Base-by-base conservation (phyloP, 1,140 invertebrate species). In the Ooceraea biroi region DNA sequence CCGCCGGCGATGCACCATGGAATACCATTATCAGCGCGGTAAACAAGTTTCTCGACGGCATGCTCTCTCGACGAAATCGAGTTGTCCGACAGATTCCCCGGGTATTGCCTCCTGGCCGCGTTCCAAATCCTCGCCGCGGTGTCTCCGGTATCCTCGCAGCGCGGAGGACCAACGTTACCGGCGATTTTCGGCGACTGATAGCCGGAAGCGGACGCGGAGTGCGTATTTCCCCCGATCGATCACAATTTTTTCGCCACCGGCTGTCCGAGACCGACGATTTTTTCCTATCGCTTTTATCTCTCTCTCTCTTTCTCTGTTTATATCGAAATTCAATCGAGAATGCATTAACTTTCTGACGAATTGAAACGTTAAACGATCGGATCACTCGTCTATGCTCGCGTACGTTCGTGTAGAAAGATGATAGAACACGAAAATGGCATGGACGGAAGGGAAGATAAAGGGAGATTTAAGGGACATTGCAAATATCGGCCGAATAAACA, bases 21-120 rank as follows among this genome's bases (percentile, higher is more conserved):
- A 89, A 89, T 89, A 88, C 83, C 86, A 89, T 89, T 89, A 89
- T 89, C 87, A 85, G 84, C 57, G 66, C 84, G 86, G 86, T 89
- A 88, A 88, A 89, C 87, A 89, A 89, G 87, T 89, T 88, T 77
- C 87, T 83, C 74, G 12, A 63, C 55, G 50, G 71, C 55, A 48
- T 63, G 63, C 36, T 41, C 22, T 17, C 57, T 10, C 71, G 25
- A 86, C 88, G 84, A 88, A 88, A 89, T 89, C 87, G 84, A 86
- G 87, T 89, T 89, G 87, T 86, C 88, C 80, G 74, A 84, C 84
- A 88, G 88, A 89, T 88, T 86, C 86, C 2, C 84, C 80, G 86
- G 73, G 84, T 89, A 89, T 88, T 69, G 88, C 88, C 86, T 88
- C 88, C 87, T 89, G 88, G 88, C 88, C 55, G 66, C 69, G 69